Base-by-base conservation (phyloP, 2,888 invertebrate species). In the Trimorus sp. region DNA sequence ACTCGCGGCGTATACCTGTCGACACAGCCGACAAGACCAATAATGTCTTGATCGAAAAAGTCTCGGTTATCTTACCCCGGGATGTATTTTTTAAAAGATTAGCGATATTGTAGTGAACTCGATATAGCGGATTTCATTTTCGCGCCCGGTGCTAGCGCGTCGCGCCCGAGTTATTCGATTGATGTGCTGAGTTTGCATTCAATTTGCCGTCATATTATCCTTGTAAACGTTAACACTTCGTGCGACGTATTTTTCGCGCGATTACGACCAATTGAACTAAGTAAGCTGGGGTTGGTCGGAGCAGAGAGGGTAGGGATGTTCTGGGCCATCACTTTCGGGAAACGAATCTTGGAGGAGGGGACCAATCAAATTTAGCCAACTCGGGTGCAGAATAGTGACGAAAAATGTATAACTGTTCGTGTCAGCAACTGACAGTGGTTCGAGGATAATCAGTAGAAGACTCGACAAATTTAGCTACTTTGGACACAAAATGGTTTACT, bases 11-110 rank as follows among this genome's bases (percentile, higher is more conserved):
- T 76, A 76, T 76, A 73, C 76, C 79, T 80, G 79, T 77, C 79
- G 73, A 73, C 77, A 58, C 65, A 74, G 60, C 65, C 65, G 53
- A 80, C 83, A 77, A 77, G 65, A 74, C 79, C 79, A 82, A 79
- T 79, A 76, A 79, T 76, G 73, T 68, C 69, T 76, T 76, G 83
- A 79, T 83, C 76, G 75, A 79, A 83, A 83, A 83, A 83, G 70
- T 82, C 82, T 59, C 53, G 45, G 74, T 78, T 78, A 78, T 77
- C 70, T 78, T 69, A 65, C 49, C 16, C 60, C 14, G 37, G 54
- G 62, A 79, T 70, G 70, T 79, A 82, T 82, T 82, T 75, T 74
- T 69, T 63, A 58, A 73, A 74, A 78, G 82, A 82, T 77, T 65
- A 82, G 77, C 62, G 56, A 74, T 48, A 74, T 73, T 62, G 48